Evolutionary conservation across 2,888 invertebrate genomes (phyloP), one percentile per base, ranked within the genome.

Genomic region (Thera obeliscata): DNA sequence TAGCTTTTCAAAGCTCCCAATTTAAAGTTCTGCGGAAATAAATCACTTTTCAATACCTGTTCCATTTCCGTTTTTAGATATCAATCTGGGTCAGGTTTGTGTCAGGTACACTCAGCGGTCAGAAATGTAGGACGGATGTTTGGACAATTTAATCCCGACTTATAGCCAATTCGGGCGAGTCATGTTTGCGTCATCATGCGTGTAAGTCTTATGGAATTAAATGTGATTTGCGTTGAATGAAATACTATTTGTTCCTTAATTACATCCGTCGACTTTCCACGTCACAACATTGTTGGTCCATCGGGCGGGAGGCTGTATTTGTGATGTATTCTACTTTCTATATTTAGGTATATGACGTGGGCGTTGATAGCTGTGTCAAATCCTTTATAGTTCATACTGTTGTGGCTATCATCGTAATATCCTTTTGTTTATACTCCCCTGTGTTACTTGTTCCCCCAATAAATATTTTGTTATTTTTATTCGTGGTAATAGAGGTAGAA

Each of bases 51-150:
- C 46, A 61, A 66, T 66, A 46, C 61, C 54, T 48, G 54, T 57
- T 59, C 71, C 63, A 70, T 69, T 73, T 64, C 56, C 57, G 67
- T 67, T 70, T 60, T 74, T 56, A 41, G 59, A 55, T 74, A 72
- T 73, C 72, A 58, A 74, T 71, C 56, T 72, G 12, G 74, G 75
- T 75, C 72, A 72, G 61, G 1, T 9, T 54, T 36, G 61, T 58
- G 63, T 64, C 56, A 61, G 63, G 41, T 22, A 12, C 43, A 52
- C 2, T 38, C 58, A 35, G 33, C 38, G 54, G 64, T 69, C 68
- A 66, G 55, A 12, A 59, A 68, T 54, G 64, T 64, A 61, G 64
- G 63, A 49, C 52, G 61, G 54, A 58, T 56, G 50, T 22, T 22
- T 56, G 59, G 52, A 61, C 71, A 73, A 69, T 71, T 69, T 66